A percentile compares a stretch with the other conserved stretches of the same genome.
Conservation (phyloP, 1,140 invertebrate genomes). For the Drosophila paulistorum region DNA sequence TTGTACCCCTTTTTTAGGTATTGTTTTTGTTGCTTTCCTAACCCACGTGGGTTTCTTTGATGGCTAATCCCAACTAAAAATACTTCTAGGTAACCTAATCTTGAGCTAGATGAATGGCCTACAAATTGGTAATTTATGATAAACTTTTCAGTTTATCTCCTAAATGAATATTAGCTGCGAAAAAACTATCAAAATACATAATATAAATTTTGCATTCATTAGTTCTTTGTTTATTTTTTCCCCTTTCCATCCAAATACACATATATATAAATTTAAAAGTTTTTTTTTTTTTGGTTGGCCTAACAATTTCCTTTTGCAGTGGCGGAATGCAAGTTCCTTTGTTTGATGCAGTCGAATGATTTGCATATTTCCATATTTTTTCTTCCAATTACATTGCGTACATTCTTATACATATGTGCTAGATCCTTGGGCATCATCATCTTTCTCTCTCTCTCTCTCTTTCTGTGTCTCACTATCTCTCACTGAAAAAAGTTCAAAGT, state of each 20-base stretch:
- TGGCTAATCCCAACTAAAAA: background rate
- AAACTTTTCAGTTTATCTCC: conserved; percentile 26
- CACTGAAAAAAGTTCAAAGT: conserved; percentile 63
- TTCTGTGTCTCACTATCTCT: conserved; percentile 12
- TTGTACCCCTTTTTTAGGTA: background rate
- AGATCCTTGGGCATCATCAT: conserved; percentile 25
- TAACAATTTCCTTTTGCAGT: conserved; percentile 11
- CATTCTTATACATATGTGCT: conserved; percentile 7
- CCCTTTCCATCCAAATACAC: no score
- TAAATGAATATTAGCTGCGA: conserved; percentile 46
- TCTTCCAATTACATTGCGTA: conserved; percentile 73
- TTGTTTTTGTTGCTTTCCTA: conserved; percentile 4
- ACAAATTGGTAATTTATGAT: conserved; percentile 39
- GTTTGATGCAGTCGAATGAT: conserved; percentile 67
- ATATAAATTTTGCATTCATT: conserved; percentile 23
- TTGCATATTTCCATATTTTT: conserved; percentile 79
- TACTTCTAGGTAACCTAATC: background rate
- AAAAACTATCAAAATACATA: conserved; percentile 29
- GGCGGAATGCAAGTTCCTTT: conserved; percentile 57
- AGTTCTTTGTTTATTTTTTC: conserved; percentile 9
- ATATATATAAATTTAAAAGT: no score
- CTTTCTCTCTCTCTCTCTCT: background rate
- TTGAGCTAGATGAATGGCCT: conserved; percentile 8
- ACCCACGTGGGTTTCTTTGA: conserved; percentile 2
- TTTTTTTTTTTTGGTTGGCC: background rate